phyloP scores from a whole-genome alignment of 1,140 invertebrate species.

The Musca domestica region DNA sequence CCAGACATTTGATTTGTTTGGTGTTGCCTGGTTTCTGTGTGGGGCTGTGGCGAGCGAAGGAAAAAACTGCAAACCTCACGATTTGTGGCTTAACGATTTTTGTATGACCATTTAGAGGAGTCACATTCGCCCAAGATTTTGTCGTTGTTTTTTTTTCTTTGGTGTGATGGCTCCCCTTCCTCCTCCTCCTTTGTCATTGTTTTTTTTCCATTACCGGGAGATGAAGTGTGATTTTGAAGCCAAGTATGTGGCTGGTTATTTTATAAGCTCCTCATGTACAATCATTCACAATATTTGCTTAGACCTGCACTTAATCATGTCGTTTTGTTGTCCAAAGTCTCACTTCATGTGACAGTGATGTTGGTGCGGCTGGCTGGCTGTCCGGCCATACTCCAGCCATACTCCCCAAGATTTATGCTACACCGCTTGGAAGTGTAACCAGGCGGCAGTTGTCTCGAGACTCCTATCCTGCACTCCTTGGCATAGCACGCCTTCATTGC shows the following conservation, averaged over 20 bases:
- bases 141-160: not conserved
- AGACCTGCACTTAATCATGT: slow-evolving; percentile 20
- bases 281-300: slow-evolving; percentile 19
- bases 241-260: not conserved
- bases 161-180: not conserved
- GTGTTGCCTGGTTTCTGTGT: too few species aligned
- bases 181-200: not conserved
- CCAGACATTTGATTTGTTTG: too few species aligned
- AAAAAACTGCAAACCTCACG: slow-evolving; percentile 12
- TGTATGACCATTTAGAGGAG: slow-evolving; percentile 7
- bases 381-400: not conserved
- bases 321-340: slow-evolving; percentile 20
- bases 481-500: not conserved
- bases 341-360: slow-evolving; percentile 16
- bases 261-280: not conserved
- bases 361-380: not conserved
- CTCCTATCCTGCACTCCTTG: not conserved
- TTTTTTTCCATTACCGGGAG: not conserved
- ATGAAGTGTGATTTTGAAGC: too few species aligned
- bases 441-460: not conserved
- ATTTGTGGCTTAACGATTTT: slow-evolving; percentile 7
- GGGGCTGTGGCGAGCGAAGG: too few species aligned
- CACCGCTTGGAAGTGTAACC: not conserved
- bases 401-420: not conserved
- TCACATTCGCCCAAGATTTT: not conserved